A percentile compares a stretch with the other conserved stretches of the same genome.
Conservation (phyloP, 2,888 invertebrate genomes). For the Spilosoma lubricipeda region DNA sequence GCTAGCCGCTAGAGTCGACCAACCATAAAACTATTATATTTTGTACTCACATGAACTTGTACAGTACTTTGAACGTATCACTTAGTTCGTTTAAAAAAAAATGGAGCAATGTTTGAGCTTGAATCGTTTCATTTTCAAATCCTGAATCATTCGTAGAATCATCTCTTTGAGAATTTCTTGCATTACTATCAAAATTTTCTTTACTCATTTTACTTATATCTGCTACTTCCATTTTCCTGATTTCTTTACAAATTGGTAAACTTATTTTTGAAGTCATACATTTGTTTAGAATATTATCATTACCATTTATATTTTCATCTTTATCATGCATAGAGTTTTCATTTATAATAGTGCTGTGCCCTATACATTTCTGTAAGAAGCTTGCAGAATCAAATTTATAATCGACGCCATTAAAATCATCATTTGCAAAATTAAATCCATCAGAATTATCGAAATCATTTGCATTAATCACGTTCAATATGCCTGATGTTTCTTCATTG, state of each 20-base stretch:
- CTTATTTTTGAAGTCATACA: not conserved
- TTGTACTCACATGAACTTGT: slow-evolving; percentile 69
- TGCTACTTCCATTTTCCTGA: not conserved
- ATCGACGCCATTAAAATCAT: not conserved
- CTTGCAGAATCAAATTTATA: not conserved
- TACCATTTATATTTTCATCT: not conserved
- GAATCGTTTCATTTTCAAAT: slow-evolving; percentile 52
- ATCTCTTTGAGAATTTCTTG: slow-evolving; percentile 11
- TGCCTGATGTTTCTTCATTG: not conserved
- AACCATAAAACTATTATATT: not conserved
- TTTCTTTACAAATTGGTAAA: not conserved
- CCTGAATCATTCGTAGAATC: slow-evolving; percentile 54
- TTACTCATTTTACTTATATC: not conserved
- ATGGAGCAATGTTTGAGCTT: slow-evolving; percentile 48
- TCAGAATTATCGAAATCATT: not conserved
- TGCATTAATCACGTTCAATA: not conserved
- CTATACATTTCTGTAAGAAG: not conserved
- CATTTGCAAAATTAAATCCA: not conserved
- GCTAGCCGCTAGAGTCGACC: too few relatives aligned
- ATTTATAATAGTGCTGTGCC: not conserved
- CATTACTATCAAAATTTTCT: slow-evolving; percentile 13
- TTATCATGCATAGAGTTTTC: not conserved
- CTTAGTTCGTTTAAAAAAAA: slow-evolving; percentile 59
- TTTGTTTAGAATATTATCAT: not conserved
- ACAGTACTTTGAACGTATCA: slow-evolving; percentile 51